Evolutionary conservation across 2,113 vertebrate species (phyloP), one percentile per base, ranked within the genome.

Genomic region (Notothenia rossii): DNA sequence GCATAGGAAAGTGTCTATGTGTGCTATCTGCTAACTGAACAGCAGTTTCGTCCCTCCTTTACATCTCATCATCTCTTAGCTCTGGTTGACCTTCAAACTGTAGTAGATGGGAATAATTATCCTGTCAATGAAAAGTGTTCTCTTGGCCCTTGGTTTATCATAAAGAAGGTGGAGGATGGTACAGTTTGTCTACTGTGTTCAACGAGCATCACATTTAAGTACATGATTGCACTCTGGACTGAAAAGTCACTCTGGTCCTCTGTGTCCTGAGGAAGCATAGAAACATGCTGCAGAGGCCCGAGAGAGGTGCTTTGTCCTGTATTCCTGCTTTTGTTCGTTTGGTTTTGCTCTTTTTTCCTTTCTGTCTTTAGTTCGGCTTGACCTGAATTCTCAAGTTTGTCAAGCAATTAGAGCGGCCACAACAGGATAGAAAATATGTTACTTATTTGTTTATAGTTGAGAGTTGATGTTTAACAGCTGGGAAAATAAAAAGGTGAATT

Each of bases 271-370:
- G 40, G 25, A 46, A 49, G 29, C 45, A 14, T 36, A 17, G 69
- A 40, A 75, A 46, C 33, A 0, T 5, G 43, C 59, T 12, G 33
- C 63, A 67, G 58, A 68, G 5, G 18, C 43, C 80, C 54, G 68
- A 66, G 14, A 18, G 53, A 72, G 65, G 76, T 18, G 45, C 77
- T 84, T 84, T 88, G 78, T 68, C 13, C 20, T 71, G 49, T 59
- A 18, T 72, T 62, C 70, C 77, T 59, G 66, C 74, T 58, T 74
- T 83, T 75, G 75, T 82, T 77, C 82, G 72, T 77, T 68, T 80
- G 71, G 59, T 77, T 68, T 80, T 74, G 59, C 72, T 72, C 43
- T 11, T 67, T 67, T 69, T 62, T 62, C 48, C 46, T 18, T 15
- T 69, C 56, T 63, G 18, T 67, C 22, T 17, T 54, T 2, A 29